Base-by-base conservation (phyloP, 2,888 invertebrate genomes). In the Tortricodes alternella region DNA sequence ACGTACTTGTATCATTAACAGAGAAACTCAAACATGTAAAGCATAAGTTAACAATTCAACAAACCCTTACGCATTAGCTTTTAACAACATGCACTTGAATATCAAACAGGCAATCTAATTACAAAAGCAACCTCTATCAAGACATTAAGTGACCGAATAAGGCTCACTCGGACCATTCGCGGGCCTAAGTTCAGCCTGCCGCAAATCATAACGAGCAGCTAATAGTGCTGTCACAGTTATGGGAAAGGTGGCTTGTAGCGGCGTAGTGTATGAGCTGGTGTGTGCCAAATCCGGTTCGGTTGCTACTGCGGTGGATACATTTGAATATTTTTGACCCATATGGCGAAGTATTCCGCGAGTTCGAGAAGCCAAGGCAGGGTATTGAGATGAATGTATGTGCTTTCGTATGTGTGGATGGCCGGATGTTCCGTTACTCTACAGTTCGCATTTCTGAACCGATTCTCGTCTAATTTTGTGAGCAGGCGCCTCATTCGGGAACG, bases 201-300 rank as follows among this genome's bases (percentile, higher is more conserved):
- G 60, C 65, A 65, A 61, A 61, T 65, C 65, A 64, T 62, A 65
- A 51, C 61, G 55, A 60, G 60, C 39, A 53, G 62, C 67, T 72
- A 73, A 70, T 71, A 70, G 71, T 67, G 55, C 69, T 70, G 74
- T 74, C 75, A 73, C 67, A 65, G 64, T 67, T 70, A 73, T 70
- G 67, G 74, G 65, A 62, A 70, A 53, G 68, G 64, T 63, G 70
- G 62, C 72, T 71, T 71, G 74, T 74, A 68, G 52, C 50, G 21
- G 43, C 59, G 39, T 68, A 64, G 70, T 69, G 65, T 74, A 70
- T 68, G 74, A 63, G 59, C 64, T 65, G 65, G 65, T 62, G 62
- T 51, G 41, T 41, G 66, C 66, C 65, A 44, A 61, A 62, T 67
- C 64, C 62, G 59, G 59, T 53, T 44, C 52, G 51, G 61, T 23